phyloP scores from a whole-genome alignment of 2,113 vertebrate species.

The Danio rerio region DNA sequence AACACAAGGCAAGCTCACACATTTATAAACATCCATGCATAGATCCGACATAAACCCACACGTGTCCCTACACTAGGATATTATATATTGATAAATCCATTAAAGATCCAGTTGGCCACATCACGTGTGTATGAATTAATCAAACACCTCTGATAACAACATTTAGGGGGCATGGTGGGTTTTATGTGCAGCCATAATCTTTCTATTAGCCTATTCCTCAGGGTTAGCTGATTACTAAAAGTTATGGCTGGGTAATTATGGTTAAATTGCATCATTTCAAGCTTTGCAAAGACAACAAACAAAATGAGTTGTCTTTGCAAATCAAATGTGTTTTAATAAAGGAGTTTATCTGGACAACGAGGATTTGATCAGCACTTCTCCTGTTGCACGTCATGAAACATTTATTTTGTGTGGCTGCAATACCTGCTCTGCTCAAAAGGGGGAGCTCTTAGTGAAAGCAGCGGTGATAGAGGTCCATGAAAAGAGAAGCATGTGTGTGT shows the following conservation, averaged over 20 bases:
- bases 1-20: conserved; percentile 6
- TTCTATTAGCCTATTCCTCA: neutral
- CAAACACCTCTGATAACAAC: neutral
- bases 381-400: neutral
- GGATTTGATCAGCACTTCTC: conserved; percentile 7
- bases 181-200: conserved; percentile 28
- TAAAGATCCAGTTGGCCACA: neutral
- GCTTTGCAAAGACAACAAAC: neutral
- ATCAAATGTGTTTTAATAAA: conserved; percentile 1
- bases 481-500: neutral
- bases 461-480: conserved; percentile 14
- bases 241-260: neutral
- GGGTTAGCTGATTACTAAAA: conserved; percentile 3
- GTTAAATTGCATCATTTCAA: neutral
- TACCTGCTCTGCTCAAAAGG: conserved; percentile 65
- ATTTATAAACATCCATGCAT: conserved; percentile 12
- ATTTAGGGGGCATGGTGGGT: neutral
- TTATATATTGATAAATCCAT: neutral
- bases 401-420: conserved; percentile 52
- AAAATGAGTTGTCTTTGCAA: conserved; percentile 7
- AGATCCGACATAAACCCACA: neutral
- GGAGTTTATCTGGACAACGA: neutral
- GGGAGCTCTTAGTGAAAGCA: conserved; percentile 70
- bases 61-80: neutral
- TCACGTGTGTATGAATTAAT: neutral